Evolutionary conservation across 2,113 vertebrate genomes (phyloP).

Genomic region (Echinops telfairi): DNA sequence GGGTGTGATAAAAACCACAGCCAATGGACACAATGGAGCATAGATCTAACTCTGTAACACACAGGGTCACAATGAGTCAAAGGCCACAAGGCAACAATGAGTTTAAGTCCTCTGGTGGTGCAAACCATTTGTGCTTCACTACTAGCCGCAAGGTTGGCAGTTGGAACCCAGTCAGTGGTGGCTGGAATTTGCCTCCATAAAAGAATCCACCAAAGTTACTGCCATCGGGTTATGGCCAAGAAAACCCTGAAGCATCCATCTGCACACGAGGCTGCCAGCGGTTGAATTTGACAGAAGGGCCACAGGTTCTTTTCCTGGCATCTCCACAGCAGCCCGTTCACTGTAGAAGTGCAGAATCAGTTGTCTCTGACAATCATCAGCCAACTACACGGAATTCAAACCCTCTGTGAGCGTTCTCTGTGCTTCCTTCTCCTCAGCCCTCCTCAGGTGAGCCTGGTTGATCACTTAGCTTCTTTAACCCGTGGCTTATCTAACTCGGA

Average conservation of each 20-base stretch:
- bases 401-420: neutral
- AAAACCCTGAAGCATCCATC: neutral
- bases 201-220: neutral
- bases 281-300: neutral
- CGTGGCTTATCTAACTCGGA: constrained; percentile 42
- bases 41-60: neutral
- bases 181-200: neutral
- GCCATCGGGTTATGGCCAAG: neutral
- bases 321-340: neutral
- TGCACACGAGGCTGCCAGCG: neutral
- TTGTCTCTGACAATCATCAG: neutral
- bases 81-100: neutral
- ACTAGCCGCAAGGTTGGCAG: neutral
- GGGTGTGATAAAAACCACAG: neutral
- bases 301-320: neutral
- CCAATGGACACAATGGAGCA: neutral
- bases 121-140: neutral
- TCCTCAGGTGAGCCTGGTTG: neutral
- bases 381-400: neutral
- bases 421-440: neutral
- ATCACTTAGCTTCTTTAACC: neutral
- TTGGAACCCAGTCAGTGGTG: neutral
- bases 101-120: neutral
- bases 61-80: neutral
- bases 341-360: neutral